These are phyloP conservation scores for Sceloporus undulatus DNA, from an alignment of 2,113 vertebrate species.

Conservation along the genomic window DNA sequence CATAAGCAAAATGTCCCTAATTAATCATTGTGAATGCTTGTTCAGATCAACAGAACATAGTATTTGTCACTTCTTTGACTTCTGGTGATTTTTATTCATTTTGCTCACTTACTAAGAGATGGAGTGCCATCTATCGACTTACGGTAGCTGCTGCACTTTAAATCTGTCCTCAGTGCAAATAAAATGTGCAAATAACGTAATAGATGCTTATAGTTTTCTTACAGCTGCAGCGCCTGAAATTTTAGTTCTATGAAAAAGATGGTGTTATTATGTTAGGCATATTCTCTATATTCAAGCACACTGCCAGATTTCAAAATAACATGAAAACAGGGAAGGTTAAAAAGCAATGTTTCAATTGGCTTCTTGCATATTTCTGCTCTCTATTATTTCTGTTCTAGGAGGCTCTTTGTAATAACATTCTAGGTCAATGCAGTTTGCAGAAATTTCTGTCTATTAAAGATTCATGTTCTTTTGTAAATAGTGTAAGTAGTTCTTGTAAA, in stretches of 20 bases:
- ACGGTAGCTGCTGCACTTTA: conserved; percentile 64
- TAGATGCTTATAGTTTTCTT: conserved; percentile 40
- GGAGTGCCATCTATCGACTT: conserved; percentile 86
- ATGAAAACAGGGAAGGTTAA: conserved; percentile 4
- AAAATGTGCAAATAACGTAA: conserved; percentile 62
- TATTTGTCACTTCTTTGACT: conserved; percentile 52
- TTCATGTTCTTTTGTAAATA: conserved; percentile 14
- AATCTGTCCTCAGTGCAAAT: conserved; percentile 37
- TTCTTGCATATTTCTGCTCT: conserved; percentile 39
- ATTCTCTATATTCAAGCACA: conserved; percentile 34
- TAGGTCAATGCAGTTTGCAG: conserved; percentile 53
- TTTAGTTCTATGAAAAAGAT: conserved; percentile 50
- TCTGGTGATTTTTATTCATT: conserved; percentile 62
- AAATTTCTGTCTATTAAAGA: conserved; percentile 33
- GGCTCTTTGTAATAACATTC: conserved; percentile 47
- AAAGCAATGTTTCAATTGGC: conserved; percentile 57
- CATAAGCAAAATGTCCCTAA: conserved; percentile 44
- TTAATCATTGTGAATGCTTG: conserved; percentile 63
- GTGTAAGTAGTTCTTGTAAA: no score
- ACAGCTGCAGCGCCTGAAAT: conserved; percentile 56
- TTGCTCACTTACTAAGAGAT: conserved; percentile 74
- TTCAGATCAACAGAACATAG: conserved; percentile 43
- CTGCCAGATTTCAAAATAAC: conserved; percentile 5
- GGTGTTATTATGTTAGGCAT: conserved; percentile 47
- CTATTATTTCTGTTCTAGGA: conserved; percentile 22